Evolutionary conservation across 2,113 vertebrate genomes (phyloP).

Genomic region (Etheostoma cragini): DNA sequence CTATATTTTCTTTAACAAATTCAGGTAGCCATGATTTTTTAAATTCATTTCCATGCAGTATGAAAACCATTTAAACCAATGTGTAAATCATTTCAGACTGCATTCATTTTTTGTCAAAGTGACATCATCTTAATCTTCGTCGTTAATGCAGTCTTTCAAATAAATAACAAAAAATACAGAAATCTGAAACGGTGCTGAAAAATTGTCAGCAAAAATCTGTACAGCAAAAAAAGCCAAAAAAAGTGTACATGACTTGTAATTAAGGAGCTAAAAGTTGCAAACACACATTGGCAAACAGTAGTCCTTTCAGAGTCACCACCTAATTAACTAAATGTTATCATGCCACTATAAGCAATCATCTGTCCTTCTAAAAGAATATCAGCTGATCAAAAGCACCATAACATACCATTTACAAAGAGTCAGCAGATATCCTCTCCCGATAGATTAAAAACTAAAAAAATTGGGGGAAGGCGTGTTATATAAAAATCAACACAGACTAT

Average conservation of each 20-base stretch:
- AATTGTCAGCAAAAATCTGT: neutral
- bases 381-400: slow-evolving; percentile 13
- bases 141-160: slow-evolving; percentile 19
- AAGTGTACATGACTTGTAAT: neutral
- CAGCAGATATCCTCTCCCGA: slow-evolving; percentile 15
- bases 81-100: neutral
- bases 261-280: neutral
- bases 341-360: neutral
- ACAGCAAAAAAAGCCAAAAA: too few relatives aligned
- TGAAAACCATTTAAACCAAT: slow-evolving; percentile 3
- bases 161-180: neutral
- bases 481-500: slow-evolving; percentile 12
- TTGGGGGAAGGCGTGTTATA: slow-evolving; percentile 11
- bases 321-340: neutral
- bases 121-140: slow-evolving; percentile 6
- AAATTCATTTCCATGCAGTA: neutral
- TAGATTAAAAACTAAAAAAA: neutral
- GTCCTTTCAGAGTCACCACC: neutral
- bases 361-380: slow-evolving; percentile 2
- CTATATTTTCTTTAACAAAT: neutral
- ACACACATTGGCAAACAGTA: neutral
- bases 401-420: neutral
- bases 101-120: neutral
- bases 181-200: neutral
- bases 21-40: neutral